A percentile compares a stretch with the other conserved stretches of the same genome.
These are phyloP conservation scores for Nemapogon koenigi DNA, from an alignment of 2,888 invertebrate genomes.

Conservation along the genomic window DNA sequence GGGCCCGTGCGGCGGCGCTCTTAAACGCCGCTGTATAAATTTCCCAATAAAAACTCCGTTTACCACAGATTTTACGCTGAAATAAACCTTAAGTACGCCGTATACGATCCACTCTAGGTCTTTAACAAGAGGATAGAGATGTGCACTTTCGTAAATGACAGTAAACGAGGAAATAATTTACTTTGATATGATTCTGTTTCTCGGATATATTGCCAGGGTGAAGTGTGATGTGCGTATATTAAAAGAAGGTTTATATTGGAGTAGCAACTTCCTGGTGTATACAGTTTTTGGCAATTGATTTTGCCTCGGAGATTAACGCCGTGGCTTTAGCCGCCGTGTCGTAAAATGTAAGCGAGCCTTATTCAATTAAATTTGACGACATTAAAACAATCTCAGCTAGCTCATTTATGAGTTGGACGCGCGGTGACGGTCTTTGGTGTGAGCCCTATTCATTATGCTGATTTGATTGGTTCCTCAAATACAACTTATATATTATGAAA, in stretches of 20 bases:
- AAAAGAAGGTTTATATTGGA: neutral
- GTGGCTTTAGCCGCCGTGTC: constrained; percentile 44
- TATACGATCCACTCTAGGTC: constrained; percentile 26
- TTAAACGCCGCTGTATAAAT: constrained; percentile 52
- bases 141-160: constrained; percentile 43
- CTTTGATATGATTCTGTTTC: constrained; percentile 51
- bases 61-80: constrained; percentile 24
- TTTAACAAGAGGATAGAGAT: constrained; percentile 27
- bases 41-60: constrained; percentile 45
- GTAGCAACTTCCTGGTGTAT: constrained; percentile 25
- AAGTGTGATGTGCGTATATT: constrained; percentile 22
- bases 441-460: constrained; percentile 26
- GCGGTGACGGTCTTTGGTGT: constrained; percentile 27
- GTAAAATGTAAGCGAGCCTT: constrained; percentile 60
- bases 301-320: constrained; percentile 52
- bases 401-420: constrained; percentile 40
- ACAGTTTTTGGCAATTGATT: constrained; percentile 60
- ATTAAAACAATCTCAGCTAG: constrained; percentile 55
- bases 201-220: constrained; percentile 25
- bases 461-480: constrained; percentile 10
- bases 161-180: constrained; percentile 55
- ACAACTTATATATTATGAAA: too few relatives aligned
- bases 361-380: constrained; percentile 60
- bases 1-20: constrained; percentile 31
- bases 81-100: constrained; percentile 33